A percentile compares a stretch with the other conserved stretches of the same genome.
Conservation (phyloP, 2,888 invertebrate species). For the Phasia obesa region DNA sequence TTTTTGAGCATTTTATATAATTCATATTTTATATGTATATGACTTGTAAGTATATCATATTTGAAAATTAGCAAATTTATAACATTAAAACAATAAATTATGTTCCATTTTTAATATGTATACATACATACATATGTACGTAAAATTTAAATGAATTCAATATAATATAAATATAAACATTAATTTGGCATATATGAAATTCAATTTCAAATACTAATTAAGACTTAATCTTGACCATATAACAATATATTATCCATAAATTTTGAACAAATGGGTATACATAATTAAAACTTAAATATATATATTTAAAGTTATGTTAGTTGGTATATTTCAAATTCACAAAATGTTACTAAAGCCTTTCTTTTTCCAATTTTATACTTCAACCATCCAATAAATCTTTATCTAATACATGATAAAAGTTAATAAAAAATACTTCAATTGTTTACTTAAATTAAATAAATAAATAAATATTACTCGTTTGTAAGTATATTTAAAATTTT, state of each 20-base stretch:
- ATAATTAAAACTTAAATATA: slow-evolving; percentile 19
- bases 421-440: not conserved
- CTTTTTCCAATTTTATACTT: slow-evolving; percentile 12
- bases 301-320: slow-evolving; percentile 2
- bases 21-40: slow-evolving; percentile 10
- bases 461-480: not conserved
- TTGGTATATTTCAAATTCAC: not conserved
- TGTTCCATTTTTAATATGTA: not conserved
- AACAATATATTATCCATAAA: too few relatives aligned
- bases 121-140: not conserved
- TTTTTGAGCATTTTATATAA: slow-evolving; percentile 77
- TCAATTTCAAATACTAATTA: too few relatives aligned
- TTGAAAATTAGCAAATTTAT: too few relatives aligned
- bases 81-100: too few relatives aligned
- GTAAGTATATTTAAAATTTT: not conserved
- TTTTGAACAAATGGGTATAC: not conserved
- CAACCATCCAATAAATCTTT: slow-evolving; percentile 7
- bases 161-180: slow-evolving; percentile 28
- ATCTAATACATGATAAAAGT: not conserved
- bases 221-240: too few relatives aligned
- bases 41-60: too few relatives aligned
- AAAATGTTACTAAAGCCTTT: slow-evolving; percentile 44
- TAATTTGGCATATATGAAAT: slow-evolving; percentile 63
- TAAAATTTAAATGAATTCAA: slow-evolving; percentile 29
- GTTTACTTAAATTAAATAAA: not conserved